Conservation (phyloP, 2,888 invertebrate species). For the Fabriciana adippe region DNA sequence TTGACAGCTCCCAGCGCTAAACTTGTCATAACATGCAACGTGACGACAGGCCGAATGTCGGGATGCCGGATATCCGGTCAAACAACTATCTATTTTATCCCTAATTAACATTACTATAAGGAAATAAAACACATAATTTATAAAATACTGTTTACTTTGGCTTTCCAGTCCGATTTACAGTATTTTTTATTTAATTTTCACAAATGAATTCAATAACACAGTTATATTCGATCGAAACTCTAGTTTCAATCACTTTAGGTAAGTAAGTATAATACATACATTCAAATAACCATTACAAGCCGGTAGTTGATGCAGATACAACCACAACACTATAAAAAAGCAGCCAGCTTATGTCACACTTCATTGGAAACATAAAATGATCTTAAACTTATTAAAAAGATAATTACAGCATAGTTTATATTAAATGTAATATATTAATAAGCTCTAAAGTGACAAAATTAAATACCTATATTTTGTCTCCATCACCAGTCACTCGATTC, state of each 20-base stretch:
- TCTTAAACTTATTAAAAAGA: conserved; percentile 75
- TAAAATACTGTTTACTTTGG: conserved; percentile 83
- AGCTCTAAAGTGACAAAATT: conserved; percentile 80
- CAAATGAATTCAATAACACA: conserved; percentile 76
- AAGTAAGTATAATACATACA: conserved; percentile 69
- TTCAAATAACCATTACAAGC: conserved; percentile 61
- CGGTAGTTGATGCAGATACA: conserved; percentile 52
- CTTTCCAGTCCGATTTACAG: conserved; percentile 81
- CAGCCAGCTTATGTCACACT: conserved; percentile 52
- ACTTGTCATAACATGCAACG: too few species aligned
- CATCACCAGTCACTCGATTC: conserved; percentile 68
- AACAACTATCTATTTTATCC: too few species aligned
- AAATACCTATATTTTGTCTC: conserved; percentile 72
- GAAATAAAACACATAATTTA: conserved; percentile 55
- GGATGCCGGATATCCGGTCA: too few species aligned
- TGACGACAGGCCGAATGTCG: too few species aligned
- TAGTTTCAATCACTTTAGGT: conserved; percentile 63
- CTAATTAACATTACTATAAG: too few species aligned
- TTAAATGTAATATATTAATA: conserved; percentile 77
- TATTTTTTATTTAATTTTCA: conserved; percentile 70
- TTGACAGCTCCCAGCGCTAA: too few species aligned
- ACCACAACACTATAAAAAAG: conserved; percentile 46
- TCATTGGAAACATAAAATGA: conserved; percentile 59
- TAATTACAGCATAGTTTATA: conserved; percentile 77
- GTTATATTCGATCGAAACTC: conserved; percentile 70